Conservation (phyloP, 2,797 vertebrate genomes). For the Etheostoma perlongum region DNA sequence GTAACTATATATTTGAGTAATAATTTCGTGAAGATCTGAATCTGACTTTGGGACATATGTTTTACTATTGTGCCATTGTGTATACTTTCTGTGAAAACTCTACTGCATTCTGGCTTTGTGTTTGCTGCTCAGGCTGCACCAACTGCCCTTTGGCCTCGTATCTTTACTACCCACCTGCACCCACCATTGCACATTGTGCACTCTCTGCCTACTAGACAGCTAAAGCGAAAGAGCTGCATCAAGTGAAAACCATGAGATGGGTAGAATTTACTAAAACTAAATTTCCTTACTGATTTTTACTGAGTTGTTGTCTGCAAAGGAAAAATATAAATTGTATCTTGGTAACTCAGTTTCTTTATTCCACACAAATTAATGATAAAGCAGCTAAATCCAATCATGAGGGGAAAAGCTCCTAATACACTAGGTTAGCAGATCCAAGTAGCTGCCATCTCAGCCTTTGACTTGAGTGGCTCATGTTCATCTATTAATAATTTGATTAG, state of each 20-base stretch:
- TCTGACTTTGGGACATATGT: neutral
- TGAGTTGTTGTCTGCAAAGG: neutral
- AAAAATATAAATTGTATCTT: neutral
- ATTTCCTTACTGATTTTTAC: neutral
- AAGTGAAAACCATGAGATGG: neutral
- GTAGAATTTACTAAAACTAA: neutral
- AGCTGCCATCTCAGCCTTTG: neutral
- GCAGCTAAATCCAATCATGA: neutral
- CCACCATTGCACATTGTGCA: neutral
- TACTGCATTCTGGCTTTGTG: constrained; percentile 6
- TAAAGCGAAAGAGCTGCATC: neutral
- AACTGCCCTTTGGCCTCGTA: neutral
- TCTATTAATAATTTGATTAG: neutral
- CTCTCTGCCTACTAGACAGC: neutral
- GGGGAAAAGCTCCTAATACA: neutral
- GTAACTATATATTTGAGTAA: neutral
- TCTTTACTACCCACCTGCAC: neutral
- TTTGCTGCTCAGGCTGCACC: neutral
- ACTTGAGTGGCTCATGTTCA: neutral
- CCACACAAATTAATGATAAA: neutral
- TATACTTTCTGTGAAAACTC: neutral
- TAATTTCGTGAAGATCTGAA: neutral
- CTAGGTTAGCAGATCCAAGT: neutral
- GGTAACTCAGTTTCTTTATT: neutral
- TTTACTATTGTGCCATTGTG: no score